phyloP scores from a whole-genome alignment of 2,113 vertebrate genomes.

The Grallaria varia region DNA sequence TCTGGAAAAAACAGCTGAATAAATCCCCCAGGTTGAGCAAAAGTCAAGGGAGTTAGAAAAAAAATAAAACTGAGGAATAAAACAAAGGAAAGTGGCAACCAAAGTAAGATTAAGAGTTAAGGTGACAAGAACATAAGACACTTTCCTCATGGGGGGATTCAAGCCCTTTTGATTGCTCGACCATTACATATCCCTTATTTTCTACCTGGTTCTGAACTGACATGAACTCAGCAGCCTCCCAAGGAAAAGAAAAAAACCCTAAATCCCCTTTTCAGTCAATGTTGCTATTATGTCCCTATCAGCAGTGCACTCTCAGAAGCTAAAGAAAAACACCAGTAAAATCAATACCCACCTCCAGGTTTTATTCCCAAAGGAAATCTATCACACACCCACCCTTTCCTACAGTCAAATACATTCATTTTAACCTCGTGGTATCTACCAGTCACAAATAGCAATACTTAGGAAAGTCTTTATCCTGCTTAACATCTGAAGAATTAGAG shows the following conservation, averaged over 20 bases:
- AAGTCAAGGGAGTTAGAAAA: not conserved
- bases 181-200: not conserved
- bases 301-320: not conserved
- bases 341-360: constrained; percentile 34
- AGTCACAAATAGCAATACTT: not conserved
- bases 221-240: not conserved
- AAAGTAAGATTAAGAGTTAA: not conserved
- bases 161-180: not conserved
- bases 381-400: not conserved
- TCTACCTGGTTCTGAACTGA: not conserved
- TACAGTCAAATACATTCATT: not conserved
- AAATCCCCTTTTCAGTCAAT: not conserved
- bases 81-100: not conserved
- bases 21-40: not conserved
- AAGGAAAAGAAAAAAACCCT: not conserved
- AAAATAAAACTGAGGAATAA: not conserved
- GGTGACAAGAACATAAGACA: not conserved
- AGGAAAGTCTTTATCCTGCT: not conserved
- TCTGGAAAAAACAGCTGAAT: not conserved
- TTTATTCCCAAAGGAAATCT: not conserved
- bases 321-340: not conserved
- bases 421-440: not conserved
- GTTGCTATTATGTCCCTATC: not conserved
- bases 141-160: not conserved
- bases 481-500: not conserved